Percentiles rank a stretch among this genome's conserved stretches.
Conservation (phyloP, 2,113 vertebrate genomes). For the Epinephelus cyanopodus region DNA sequence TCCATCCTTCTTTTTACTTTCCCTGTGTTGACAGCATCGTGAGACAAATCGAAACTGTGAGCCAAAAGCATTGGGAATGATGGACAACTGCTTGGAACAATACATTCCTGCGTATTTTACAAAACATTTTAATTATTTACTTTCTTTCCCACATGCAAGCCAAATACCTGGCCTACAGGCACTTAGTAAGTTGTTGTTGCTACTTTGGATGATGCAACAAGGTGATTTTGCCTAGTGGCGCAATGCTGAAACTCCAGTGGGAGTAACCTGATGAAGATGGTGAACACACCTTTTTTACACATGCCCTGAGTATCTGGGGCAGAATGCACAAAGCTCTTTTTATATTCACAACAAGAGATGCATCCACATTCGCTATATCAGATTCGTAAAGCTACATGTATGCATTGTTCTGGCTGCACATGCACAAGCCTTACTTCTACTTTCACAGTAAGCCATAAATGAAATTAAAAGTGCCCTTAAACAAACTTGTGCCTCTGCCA, state of each 20-base stretch:
- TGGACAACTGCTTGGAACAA: conserved; percentile 29
- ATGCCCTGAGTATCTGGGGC: not conserved
- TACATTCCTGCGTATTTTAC: conserved; percentile 30
- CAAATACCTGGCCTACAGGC: conserved; percentile 34
- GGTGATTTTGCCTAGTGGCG: conserved; percentile 39
- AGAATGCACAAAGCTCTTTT: not conserved
- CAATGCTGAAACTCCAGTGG: conserved; percentile 32
- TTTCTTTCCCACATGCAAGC: conserved; percentile 24
- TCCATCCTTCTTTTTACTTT: conserved; percentile 35
- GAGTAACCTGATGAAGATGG: conserved; percentile 21
- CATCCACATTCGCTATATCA: not conserved
- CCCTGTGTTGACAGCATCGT: conserved; percentile 40
- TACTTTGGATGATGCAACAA: conserved; percentile 58
- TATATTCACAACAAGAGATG: not conserved
- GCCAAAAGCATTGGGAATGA: conserved; percentile 31
- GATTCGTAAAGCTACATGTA: not conserved
- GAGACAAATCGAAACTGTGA: conserved; percentile 32
- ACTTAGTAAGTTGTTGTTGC: conserved; percentile 39
- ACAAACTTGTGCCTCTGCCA: not conserved
- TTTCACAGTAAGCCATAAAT: not conserved
- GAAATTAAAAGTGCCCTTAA: not conserved
- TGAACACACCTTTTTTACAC: conserved; percentile 15
- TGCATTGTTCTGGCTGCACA: not conserved
- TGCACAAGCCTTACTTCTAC: not conserved
- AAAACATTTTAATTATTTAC: conserved; percentile 64